Base-by-base conservation (phyloP, 2,888 invertebrate genomes). In the Conistra vaccinii region DNA sequence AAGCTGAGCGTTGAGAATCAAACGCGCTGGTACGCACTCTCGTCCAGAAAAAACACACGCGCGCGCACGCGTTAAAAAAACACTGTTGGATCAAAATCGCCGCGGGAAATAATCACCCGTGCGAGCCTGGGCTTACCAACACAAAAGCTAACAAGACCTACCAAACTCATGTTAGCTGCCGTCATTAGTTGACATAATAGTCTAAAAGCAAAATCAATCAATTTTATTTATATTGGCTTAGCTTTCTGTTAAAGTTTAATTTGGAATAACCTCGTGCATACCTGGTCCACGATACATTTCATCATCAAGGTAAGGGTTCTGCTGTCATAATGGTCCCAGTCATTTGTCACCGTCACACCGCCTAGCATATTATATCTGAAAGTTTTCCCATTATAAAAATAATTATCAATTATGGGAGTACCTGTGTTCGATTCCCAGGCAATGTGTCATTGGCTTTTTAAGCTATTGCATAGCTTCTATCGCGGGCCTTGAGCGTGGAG, bases 361-460 rank as follows among this genome's bases (percentile, higher is more conserved):
- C 97, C 97, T 32, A 97, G 90, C 96, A 97, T 96, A 68, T 97
- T 97, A 91, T 97, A 97, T 10, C 97, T 97, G 88, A 32, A 65
- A 65, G 29, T 14, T n/a, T 4, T 12, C 1, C 29, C n/a, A 17
- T 53, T 53, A 35, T 26, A 5, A n/a, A 23, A 29, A 10, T 17
- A 32, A 17, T 32, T 0, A 3, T n/a, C 1, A 65, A 35, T 39
- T 45, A 53, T 10, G 4, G 20, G 48, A 48, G 7, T 48, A 39
- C 17, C 6, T 7, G 42, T 23, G 29, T 29, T 63, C 0, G 0
- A 26, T 42, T 29, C 12, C 20, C 20, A 5, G n/a, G 35, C 10
- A 62, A 10, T 17, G 5, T 5, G 10, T 35, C 3, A 23, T 60
- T 23, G 6, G 32, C 3, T 4, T n/a, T n/a, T n/a, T n/a, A n/a